phyloP scores from a whole-genome alignment of 2,113 vertebrate genomes.

The Suricata suricatta region DNA sequence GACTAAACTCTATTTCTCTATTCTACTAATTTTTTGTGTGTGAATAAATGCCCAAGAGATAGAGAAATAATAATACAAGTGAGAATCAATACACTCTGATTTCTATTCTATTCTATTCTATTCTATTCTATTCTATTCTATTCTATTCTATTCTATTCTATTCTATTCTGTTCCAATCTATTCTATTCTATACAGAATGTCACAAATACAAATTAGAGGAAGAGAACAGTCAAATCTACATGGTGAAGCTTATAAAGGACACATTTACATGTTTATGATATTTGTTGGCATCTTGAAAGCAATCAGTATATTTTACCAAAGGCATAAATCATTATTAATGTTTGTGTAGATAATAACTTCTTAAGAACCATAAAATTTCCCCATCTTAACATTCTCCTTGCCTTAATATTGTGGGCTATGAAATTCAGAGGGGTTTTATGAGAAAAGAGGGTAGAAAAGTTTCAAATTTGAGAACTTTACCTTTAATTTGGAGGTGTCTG shows the following conservation, averaged over 20 bases:
- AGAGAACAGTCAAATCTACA: not conserved
- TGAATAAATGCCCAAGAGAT: not conserved
- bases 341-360: not conserved
- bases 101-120: too few relatives aligned
- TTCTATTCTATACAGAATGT: not conserved
- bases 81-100: not conserved
- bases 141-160: not conserved
- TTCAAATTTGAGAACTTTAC: not conserved
- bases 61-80: not conserved
- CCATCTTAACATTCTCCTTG: not conserved
- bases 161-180: too few relatives aligned
- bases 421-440: not conserved
- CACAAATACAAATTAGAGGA: not conserved
- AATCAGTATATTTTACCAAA: not conserved
- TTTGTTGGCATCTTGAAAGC: not conserved
- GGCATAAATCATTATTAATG: not conserved
- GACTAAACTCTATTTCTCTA: not conserved
- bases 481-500: not conserved
- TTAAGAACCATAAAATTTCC: not conserved
- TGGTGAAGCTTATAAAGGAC: not conserved
- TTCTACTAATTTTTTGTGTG: not conserved
- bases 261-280: not conserved
- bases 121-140: too few relatives aligned
- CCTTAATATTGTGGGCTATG: not conserved
- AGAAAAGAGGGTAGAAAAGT: not conserved